Evolutionary conservation across 2,797 vertebrate genomes (phyloP).

Genomic region (Hirundo rustica): DNA sequence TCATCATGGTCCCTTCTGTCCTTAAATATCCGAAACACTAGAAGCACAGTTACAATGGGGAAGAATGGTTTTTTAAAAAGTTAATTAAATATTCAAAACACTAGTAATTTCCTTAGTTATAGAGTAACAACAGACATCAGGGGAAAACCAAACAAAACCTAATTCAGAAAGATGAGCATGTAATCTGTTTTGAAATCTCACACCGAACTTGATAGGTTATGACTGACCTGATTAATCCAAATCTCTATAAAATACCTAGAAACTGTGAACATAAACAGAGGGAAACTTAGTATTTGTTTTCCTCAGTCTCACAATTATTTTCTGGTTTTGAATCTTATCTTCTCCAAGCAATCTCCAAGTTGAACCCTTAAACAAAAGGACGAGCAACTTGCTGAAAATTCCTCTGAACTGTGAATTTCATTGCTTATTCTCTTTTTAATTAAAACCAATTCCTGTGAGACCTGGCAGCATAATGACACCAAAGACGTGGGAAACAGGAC

Average conservation of each 20-base stretch:
- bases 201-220: neutral
- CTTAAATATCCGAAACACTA: conserved; percentile 18
- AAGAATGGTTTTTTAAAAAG: conserved; percentile 20
- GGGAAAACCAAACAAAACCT: conserved; percentile 1
- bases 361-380: neutral
- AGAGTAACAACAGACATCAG: neutral
- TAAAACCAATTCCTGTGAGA: neutral
- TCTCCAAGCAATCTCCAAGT: neutral
- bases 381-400: neutral
- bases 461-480: neutral
- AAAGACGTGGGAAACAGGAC: neutral
- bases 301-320: neutral
- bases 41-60: conserved; percentile 16
- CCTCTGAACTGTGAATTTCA: neutral
- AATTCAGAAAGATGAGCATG: conserved; percentile 29
- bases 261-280: neutral
- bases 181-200: conserved; percentile 1
- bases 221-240: neutral
- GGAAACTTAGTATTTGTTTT: neutral
- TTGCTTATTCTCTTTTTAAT: neutral
- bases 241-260: neutral
- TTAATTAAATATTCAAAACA: conserved; percentile 34
- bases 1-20: neutral
- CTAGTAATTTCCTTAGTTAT: conserved; percentile 3
- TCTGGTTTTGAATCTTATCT: neutral